A percentile compares a stretch with the other conserved stretches of the same genome.
Conservation (phyloP, 2,113 vertebrate genomes). For the Cervus canadensis region DNA sequence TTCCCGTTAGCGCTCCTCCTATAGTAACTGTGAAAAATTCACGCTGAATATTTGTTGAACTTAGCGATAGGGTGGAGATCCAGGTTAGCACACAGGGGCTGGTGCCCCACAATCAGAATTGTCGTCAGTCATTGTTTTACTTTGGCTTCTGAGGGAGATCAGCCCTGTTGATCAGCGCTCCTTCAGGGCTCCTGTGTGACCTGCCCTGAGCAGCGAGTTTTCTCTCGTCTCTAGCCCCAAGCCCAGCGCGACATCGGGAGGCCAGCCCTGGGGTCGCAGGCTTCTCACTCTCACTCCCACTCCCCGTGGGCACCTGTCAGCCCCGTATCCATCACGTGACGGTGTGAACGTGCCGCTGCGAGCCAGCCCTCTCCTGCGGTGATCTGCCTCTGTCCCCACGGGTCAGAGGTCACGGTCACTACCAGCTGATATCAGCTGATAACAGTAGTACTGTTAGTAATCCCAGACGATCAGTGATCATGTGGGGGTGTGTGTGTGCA, state of each 20-base stretch:
- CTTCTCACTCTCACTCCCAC: neutral
- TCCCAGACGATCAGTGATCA: neutral
- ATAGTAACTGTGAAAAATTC: conserved; percentile 71
- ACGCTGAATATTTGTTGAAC: conserved; percentile 73
- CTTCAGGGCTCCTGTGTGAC: conserved; percentile 22
- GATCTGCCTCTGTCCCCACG: neutral
- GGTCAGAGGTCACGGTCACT: neutral
- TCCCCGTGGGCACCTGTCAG: neutral
- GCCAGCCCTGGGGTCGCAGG: neutral
- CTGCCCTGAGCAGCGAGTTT: conserved; percentile 63
- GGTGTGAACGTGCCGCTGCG: neutral
- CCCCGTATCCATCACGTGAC: neutral
- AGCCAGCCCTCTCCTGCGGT: neutral
- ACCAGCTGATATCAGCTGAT: neutral
- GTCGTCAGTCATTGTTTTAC: conserved; percentile 62
- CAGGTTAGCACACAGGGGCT: conserved; percentile 64
- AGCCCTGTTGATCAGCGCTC: conserved; percentile 56
- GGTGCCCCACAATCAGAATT: conserved; percentile 47
- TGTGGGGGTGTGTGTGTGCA: neutral
- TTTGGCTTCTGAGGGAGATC: conserved; percentile 69
- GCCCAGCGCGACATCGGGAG: conserved; percentile 32
- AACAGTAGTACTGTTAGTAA: neutral
- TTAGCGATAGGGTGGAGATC: conserved; percentile 47
- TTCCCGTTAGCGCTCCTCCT: conserved; percentile 50
- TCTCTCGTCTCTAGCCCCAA: conserved; percentile 51